These are phyloP conservation scores for Astatotilapia flaviijosephi DNA, from an alignment of 2,113 vertebrate species.

Conservation along the genomic window DNA sequence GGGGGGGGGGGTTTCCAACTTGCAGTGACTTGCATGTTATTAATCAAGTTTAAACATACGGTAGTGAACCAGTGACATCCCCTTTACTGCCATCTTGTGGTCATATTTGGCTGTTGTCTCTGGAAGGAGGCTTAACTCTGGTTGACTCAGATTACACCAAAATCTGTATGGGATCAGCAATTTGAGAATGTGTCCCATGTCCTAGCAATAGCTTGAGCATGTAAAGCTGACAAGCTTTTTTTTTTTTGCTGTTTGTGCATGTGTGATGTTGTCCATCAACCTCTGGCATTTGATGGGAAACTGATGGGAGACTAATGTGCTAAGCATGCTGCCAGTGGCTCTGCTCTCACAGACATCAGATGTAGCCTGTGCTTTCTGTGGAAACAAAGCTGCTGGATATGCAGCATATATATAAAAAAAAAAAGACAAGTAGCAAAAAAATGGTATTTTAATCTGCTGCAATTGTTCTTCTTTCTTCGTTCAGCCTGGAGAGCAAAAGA, in stretches of 20 bases:
- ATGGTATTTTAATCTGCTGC: neutral
- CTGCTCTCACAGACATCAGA: neutral
- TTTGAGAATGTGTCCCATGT: fast-evolving
- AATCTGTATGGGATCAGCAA: neutral
- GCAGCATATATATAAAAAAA: neutral
- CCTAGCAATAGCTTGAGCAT: neutral
- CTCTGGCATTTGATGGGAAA: neutral
- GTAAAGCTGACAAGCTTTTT: neutral
- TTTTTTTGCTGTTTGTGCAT: neutral
- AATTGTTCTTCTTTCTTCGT: neutral
- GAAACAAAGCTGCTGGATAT: neutral
- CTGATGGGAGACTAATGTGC: neutral
- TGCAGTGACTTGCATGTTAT: neutral
- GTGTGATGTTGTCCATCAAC: neutral
- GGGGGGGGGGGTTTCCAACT: fast-evolving
- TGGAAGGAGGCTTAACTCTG: neutral
- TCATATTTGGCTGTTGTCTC: neutral
- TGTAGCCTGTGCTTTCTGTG: neutral
- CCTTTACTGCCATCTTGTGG: neutral
- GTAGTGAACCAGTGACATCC: neutral
- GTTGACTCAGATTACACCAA: neutral
- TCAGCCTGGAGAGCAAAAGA: neutral
- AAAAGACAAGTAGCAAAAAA: neutral
- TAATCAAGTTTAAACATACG: neutral
- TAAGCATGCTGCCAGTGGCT: neutral